These are phyloP conservation scores for Aphrophora alni DNA, from an alignment of 2,888 invertebrate species.

Conservation along the genomic window DNA sequence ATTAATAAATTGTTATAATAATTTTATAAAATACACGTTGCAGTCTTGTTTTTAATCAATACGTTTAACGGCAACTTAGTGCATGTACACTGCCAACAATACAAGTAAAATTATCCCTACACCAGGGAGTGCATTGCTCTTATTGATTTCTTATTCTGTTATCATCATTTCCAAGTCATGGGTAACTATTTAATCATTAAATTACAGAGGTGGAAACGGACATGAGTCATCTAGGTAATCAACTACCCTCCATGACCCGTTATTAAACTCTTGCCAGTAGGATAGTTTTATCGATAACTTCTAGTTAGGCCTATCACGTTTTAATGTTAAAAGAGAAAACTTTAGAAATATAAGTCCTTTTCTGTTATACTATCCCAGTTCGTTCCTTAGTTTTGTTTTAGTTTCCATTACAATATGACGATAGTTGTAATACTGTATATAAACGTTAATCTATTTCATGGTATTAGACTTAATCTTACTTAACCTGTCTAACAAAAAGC, in stretches of 20 bases:
- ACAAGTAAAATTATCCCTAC: not conserved
- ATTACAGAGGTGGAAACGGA: not conserved
- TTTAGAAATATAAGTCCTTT: too few species aligned
- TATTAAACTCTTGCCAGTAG: not conserved
- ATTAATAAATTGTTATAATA: too few species aligned
- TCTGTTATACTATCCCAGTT: too few species aligned
- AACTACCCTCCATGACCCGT: not conserved
- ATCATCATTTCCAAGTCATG: not conserved
- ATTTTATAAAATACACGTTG: not conserved
- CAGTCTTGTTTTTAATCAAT: not conserved
- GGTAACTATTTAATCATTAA: not conserved
- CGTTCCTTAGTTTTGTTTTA: too few species aligned
- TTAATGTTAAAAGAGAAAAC: too few species aligned
- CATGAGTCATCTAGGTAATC: not conserved
- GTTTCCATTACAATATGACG: too few species aligned
- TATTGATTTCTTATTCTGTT: not conserved
- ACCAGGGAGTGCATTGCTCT: not conserved
- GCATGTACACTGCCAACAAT: not conserved
- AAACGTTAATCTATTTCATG: too few species aligned
- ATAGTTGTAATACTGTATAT: too few species aligned
- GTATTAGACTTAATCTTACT: too few species aligned
- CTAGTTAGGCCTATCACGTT: too few species aligned
- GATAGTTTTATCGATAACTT: not conserved
- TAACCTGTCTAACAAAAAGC: too few species aligned
- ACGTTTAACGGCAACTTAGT: not conserved